These are phyloP conservation scores for Apamea monoglypha DNA, from an alignment of 2,888 invertebrate species.

Conservation along the genomic window DNA sequence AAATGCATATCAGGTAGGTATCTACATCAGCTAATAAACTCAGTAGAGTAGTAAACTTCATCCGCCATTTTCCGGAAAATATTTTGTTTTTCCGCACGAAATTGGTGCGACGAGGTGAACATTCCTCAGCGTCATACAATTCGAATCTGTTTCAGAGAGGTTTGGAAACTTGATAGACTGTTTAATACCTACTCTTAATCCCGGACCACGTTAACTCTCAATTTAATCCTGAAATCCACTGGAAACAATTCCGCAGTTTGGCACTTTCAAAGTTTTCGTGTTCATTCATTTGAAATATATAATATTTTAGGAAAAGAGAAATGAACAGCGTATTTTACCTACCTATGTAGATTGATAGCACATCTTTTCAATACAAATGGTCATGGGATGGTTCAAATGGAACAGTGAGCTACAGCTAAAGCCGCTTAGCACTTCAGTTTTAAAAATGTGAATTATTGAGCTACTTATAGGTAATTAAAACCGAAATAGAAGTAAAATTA, in stretches of 20 bases:
- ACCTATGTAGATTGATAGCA: neutral
- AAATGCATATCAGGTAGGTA: neutral
- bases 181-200: conserved; percentile 46
- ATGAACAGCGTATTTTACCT: neutral
- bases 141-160: conserved; percentile 48
- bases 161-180: conserved; percentile 57
- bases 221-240: conserved; percentile 32
- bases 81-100: conserved; percentile 22
- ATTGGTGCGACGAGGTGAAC: conserved; percentile 47
- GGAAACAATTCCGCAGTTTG: conserved; percentile 24
- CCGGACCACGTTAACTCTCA: conserved; percentile 21
- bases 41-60: neutral
- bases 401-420: neutral
- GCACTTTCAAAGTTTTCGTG: conserved; percentile 31
- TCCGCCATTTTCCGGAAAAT: conserved; percentile 1
- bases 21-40: neutral
- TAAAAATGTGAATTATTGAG: neutral
- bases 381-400: neutral
- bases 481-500: neutral
- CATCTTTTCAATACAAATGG: neutral
- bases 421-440: neutral
- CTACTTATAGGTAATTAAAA: neutral
- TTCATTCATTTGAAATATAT: conserved; percentile 17
- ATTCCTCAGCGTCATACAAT: conserved; percentile 38
- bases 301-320: conserved; percentile 28